These are phyloP conservation scores for Echiichthys vipera DNA, from an alignment of 2,797 vertebrate species.

Conservation along the genomic window DNA sequence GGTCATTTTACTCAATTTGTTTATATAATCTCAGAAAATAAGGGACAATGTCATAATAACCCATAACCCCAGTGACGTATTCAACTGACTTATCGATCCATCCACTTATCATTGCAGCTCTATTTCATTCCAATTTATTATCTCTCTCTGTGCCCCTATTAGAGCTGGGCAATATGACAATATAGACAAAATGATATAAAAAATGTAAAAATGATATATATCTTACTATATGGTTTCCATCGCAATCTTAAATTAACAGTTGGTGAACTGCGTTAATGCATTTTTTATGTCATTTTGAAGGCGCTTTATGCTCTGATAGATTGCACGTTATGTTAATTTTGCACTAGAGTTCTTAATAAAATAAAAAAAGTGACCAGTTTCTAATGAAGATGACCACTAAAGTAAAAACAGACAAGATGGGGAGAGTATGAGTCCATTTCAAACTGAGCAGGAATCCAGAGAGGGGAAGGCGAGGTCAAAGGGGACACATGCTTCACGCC, in stretches of 20 bases:
- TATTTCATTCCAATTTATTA: not conserved
- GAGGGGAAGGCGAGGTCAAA: slow-evolving; percentile 38
- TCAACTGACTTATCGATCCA: not conserved
- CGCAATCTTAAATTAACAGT: no score
- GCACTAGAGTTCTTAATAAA: no score
- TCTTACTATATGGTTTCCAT: no score
- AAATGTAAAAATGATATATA: no score
- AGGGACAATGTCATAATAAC: not conserved
- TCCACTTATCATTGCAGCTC: not conserved
- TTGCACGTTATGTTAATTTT: no score
- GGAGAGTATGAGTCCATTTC: slow-evolving; percentile 1
- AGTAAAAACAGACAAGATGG: slow-evolving; percentile 9
- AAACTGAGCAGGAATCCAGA: slow-evolving; percentile 30
- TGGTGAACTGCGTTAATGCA: no score
- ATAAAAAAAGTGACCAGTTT: slow-evolving; percentile 2
- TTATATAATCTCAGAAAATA: not conserved
- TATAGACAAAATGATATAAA: no score
- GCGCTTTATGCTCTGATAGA: no score
- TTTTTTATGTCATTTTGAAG: no score
- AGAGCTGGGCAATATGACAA: no score
- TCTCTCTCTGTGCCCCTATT: not conserved
- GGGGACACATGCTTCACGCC: slow-evolving; percentile 52
- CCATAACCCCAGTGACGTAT: not conserved
- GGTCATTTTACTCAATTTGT: not conserved
- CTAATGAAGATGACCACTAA: slow-evolving; percentile 14